These are phyloP conservation scores for Drymonia ruficornis DNA, from an alignment of 2,888 invertebrate species.

Conservation along the genomic window DNA sequence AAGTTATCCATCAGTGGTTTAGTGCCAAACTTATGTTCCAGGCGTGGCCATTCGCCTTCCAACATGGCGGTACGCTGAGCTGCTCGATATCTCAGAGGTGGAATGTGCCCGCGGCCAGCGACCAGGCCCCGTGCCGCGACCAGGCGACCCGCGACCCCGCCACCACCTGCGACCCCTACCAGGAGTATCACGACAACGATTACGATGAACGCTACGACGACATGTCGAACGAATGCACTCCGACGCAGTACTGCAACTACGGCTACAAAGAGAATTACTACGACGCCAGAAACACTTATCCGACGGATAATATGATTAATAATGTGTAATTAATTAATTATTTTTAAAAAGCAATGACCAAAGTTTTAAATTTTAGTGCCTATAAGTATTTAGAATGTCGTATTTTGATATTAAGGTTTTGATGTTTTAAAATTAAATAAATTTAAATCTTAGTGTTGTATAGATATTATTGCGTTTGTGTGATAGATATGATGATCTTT, in stretches of 20 bases:
- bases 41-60: slow-evolving; percentile 94
- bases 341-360: slow-evolving; percentile 13
- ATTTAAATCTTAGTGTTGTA: too few species aligned
- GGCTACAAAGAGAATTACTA: slow-evolving; percentile 75
- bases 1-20: too few species aligned
- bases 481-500: too few species aligned
- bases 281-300: slow-evolving; percentile 65
- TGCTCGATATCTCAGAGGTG: slow-evolving; percentile 76
- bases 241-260: slow-evolving; percentile 70
- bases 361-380: slow-evolving; percentile 8
- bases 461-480: too few species aligned
- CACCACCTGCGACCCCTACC: slow-evolving; percentile 51
- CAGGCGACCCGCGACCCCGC: slow-evolving; percentile 27
- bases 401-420: too few species aligned
- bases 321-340: slow-evolving; percentile 37
- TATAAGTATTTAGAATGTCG: too few species aligned
- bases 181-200: slow-evolving; percentile 71
- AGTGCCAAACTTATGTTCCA: too few species aligned
- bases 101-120: slow-evolving; percentile 58
- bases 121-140: slow-evolving; percentile 33
- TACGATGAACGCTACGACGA: slow-evolving; percentile 74
- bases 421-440: too few species aligned
- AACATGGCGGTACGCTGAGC: slow-evolving; percentile 83
- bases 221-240: slow-evolving; percentile 52
- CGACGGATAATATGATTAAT: slow-evolving; percentile 65